These are phyloP conservation scores for Cheumatopsyche charites DNA, from an alignment of 1,140 invertebrate species.

Conservation along the genomic window DNA sequence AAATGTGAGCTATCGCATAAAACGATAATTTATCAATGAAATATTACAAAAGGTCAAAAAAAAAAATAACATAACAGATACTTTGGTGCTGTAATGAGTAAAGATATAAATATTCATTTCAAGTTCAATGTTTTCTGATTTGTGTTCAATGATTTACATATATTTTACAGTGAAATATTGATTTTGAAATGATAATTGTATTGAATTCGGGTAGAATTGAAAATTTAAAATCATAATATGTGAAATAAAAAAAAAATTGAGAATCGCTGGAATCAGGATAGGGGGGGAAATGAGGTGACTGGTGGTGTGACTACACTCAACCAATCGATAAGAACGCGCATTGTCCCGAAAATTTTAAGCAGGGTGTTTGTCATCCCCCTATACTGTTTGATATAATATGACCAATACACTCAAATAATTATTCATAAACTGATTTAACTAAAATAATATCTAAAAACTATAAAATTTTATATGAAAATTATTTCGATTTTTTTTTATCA, in stretches of 20 bases:
- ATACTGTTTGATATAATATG: background rate
- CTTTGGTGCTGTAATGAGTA: too few species aligned
- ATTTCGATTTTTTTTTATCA: too few species aligned
- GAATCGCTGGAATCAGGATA: background rate
- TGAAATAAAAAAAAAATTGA: constrained; percentile 10
- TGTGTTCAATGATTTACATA: too few species aligned
- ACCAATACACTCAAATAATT: background rate
- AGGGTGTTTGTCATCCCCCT: background rate
- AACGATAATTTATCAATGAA: background rate
- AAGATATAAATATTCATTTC: too few species aligned
- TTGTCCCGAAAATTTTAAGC: background rate
- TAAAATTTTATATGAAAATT: too few species aligned
- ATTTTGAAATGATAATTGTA: background rate
- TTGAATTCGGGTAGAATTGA: background rate
- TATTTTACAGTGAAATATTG: constrained; percentile 40
- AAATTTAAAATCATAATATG: too few species aligned
- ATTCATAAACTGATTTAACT: background rate
- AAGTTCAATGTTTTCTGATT: too few species aligned
- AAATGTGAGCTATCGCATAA: background rate
- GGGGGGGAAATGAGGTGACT: constrained; percentile 10
- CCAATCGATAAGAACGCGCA: constrained; percentile 30
- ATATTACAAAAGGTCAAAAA: too few species aligned
- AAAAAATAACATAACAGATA: too few species aligned
- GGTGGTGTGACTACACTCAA: constrained; percentile 18
- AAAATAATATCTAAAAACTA: background rate